These are phyloP conservation scores for Hydra vulgaris DNA, from an alignment of 30 jellyfish, hydroid and myxozoan genomes.

Conservation along the genomic window DNA sequence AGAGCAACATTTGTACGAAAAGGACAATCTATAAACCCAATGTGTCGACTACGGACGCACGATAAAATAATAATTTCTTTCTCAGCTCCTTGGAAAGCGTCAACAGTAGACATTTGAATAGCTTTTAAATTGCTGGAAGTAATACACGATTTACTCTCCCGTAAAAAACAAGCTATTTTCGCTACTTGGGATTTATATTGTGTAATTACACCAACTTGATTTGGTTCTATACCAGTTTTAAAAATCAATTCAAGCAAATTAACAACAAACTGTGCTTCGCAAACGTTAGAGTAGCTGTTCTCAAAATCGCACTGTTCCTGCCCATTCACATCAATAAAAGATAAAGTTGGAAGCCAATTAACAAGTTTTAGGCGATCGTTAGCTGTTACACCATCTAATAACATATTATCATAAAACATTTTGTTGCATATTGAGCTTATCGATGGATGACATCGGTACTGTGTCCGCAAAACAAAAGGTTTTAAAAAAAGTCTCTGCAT, in stretches of 20 bases:
- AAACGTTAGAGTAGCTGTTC: conserved; percentile 44
- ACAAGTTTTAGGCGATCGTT: conserved; percentile 30
- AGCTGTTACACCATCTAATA: conserved; percentile 36
- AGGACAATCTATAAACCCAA: conserved; percentile 64
- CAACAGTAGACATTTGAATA: conserved; percentile 54
- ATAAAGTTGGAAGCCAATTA: conserved; percentile 50
- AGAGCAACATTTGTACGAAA: conserved; percentile 66
- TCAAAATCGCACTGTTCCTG: conserved; percentile 36
- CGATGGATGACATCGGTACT: conserved; percentile 60
- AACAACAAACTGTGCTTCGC: conserved; percentile 52
- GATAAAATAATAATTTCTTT: conserved; percentile 55
- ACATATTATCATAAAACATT: conserved; percentile 36
- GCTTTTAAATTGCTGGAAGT: conserved; percentile 16
- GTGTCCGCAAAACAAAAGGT: conserved; percentile 41
- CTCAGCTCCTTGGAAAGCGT: conserved; percentile 83
- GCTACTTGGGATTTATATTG: conserved; percentile 18
- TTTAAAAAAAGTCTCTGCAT: conserved; percentile 24
- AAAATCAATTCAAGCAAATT: conserved; percentile 25
- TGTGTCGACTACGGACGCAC: conserved; percentile 52
- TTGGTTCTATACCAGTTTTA: conserved; percentile 27
- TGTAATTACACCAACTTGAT: conserved; percentile 49
- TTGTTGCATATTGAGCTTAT: conserved; percentile 11
- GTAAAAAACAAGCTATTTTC: conserved; percentile 32
- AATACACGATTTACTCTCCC: conserved; percentile 24
- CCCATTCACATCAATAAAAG: conserved; percentile 46